These are phyloP conservation scores for Drosophila leonis DNA, from an alignment of 2,888 invertebrate genomes.

Conservation along the genomic window DNA sequence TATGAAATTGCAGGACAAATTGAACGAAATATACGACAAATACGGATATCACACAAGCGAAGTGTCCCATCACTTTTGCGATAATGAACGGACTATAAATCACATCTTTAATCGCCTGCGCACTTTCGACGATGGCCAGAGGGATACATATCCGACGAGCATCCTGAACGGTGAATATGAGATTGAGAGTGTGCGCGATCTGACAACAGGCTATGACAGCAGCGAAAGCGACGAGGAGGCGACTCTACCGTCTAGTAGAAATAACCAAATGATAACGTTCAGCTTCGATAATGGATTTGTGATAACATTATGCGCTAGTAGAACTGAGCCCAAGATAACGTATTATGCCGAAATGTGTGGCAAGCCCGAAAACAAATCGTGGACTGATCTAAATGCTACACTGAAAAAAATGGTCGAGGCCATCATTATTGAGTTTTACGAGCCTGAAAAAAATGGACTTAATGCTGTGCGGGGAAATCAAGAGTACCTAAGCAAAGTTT, in stretches of 20 bases:
- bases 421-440: constrained; percentile 92
- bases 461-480: constrained; percentile 50
- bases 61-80: constrained; percentile 95
- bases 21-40: constrained; percentile 91
- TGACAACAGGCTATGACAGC: constrained; percentile 93
- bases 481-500: not conserved
- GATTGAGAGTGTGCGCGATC: constrained; percentile 92
- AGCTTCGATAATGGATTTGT: constrained; percentile 94
- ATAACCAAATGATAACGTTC: constrained; percentile 97
- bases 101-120: constrained; percentile 93
- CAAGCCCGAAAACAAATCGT: constrained; percentile 88
- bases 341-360: constrained; percentile 97
- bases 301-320: constrained; percentile 96
- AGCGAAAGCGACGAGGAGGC: constrained; percentile 90
- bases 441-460: constrained; percentile 90
- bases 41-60: constrained; percentile 95
- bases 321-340: constrained; percentile 99
- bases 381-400: constrained; percentile 87
- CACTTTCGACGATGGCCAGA: constrained; percentile 87
- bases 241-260: constrained; percentile 88
- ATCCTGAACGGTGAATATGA: constrained; percentile 88
- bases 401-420: constrained; percentile 91
- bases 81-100: constrained; percentile 89
- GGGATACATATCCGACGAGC: constrained; percentile 89
- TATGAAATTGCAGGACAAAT: constrained; percentile 87